phyloP scores from a whole-genome alignment of 2,113 vertebrate genomes.

The Poecile atricapillus region DNA sequence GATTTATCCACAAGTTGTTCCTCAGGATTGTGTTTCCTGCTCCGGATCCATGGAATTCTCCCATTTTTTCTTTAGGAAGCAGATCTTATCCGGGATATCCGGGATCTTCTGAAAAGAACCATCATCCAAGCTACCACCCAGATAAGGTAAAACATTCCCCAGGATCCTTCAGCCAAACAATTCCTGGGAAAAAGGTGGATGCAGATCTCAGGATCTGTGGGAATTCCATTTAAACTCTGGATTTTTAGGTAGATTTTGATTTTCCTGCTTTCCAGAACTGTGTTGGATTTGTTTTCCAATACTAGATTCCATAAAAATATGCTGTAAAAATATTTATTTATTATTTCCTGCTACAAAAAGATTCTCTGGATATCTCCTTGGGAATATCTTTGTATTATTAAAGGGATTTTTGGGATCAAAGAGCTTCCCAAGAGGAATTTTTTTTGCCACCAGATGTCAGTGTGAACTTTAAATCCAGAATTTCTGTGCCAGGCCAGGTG shows the following conservation, averaged over 20 bases:
- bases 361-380: neutral
- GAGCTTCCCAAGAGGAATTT: neutral
- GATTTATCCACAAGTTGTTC: neutral
- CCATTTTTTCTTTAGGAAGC: conserved; percentile 79
- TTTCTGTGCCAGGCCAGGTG: neutral
- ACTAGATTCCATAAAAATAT: too few relatives aligned
- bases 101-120: conserved; percentile 88
- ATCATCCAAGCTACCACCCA: conserved; percentile 80
- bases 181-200: neutral
- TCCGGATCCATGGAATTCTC: neutral
- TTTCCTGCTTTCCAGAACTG: neutral
- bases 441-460: neutral
- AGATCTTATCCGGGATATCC: conserved; percentile 85
- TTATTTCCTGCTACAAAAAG: neutral
- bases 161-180: neutral
- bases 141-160: conserved; percentile 77
- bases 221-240: neutral
- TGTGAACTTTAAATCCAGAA: neutral
- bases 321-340: too few relatives aligned
- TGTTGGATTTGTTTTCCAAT: neutral
- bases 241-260: neutral
- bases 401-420: neutral
- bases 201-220: neutral
- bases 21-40: neutral
- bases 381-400: neutral